These are phyloP conservation scores for Rhopilema esculentum DNA, from an alignment of 30 jellyfish, hydroid and myxozoan genomes.

Conservation along the genomic window DNA sequence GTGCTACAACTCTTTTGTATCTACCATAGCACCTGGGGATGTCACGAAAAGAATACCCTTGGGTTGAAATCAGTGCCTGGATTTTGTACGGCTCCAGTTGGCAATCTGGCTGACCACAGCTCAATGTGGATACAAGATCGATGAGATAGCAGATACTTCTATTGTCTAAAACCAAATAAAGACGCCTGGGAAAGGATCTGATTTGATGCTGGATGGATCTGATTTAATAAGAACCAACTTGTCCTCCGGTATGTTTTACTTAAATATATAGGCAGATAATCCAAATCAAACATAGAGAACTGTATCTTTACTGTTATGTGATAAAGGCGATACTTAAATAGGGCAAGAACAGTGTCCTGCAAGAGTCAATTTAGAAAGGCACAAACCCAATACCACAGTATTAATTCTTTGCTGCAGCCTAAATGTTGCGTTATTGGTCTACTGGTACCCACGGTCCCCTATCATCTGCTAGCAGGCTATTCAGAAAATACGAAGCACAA, in stretches of 20 bases:
- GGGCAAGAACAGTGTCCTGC: not conserved
- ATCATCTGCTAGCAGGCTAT: not conserved
- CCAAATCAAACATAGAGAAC: not conserved
- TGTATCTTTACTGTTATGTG: not conserved
- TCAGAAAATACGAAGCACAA: not conserved
- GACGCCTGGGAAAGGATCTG: not conserved
- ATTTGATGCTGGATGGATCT: not conserved
- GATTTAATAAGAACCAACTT: not conserved
- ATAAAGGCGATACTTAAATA: not conserved
- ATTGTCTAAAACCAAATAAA: not conserved
- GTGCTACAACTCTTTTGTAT: too few species aligned
- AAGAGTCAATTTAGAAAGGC: not conserved
- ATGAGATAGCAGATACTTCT: not conserved
- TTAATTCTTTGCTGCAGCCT: too few species aligned
- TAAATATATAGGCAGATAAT: not conserved
- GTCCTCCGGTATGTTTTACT: not conserved
- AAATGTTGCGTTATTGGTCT: not conserved
- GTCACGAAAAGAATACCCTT: not conserved
- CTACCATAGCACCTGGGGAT: too few species aligned
- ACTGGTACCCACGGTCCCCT: not conserved
- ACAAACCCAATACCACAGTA: not conserved
- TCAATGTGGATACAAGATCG: not conserved
- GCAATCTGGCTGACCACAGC: not conserved
- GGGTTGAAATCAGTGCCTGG: not conserved
- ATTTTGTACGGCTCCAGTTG: not conserved